These are phyloP conservation scores for Montipora sp. DNA, from an alignment of 64 coral and sea anemone species.

Conservation along the genomic window DNA sequence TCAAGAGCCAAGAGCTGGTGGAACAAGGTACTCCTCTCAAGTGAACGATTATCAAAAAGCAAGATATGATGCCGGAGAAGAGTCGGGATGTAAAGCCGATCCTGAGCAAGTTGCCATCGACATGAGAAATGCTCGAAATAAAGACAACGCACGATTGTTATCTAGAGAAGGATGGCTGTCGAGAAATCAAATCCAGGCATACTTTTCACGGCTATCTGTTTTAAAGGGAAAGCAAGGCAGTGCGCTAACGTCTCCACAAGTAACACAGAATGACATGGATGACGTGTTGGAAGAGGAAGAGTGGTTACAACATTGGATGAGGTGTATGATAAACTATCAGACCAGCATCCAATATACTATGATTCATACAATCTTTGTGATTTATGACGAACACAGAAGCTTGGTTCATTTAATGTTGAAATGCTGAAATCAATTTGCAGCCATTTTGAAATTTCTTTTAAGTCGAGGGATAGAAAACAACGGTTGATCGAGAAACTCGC, in stretches of 20 bases:
- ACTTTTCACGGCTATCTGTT: conserved; percentile 57
- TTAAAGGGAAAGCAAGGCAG: conserved; percentile 30
- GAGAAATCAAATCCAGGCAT: conserved; percentile 48
- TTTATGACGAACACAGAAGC: not conserved
- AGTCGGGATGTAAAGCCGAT: conserved; percentile 12
- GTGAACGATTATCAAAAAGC: conserved; percentile 12
- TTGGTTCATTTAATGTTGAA: conserved; percentile 22
- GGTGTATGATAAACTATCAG: conserved; percentile 12
- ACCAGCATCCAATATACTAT: conserved; percentile 4
- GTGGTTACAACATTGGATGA: conserved; percentile 25
- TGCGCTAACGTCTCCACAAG: not conserved
- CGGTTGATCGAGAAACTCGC: conserved; percentile 23
- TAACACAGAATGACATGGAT: conserved; percentile 14
- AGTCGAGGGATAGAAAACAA: conserved; percentile 14
- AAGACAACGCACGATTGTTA: conserved; percentile 37
- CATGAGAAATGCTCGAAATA: conserved; percentile 30
- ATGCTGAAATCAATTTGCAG: conserved; percentile 24
- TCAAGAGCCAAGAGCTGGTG: not conserved
- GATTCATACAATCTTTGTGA: conserved; percentile 18
- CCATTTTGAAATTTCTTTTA: conserved; percentile 27
- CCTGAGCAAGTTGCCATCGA: conserved; percentile 44
- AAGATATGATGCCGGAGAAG: conserved; percentile 13
- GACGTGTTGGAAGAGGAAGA: conserved; percentile 32
- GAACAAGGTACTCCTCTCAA: conserved; percentile 1
- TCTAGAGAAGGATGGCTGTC: conserved; percentile 49